A percentile compares a stretch with the other conserved stretches of the same genome.
Evolutionary conservation across 2,888 invertebrate genomes (phyloP).

Genomic region (Thelaira solivaga): DNA sequence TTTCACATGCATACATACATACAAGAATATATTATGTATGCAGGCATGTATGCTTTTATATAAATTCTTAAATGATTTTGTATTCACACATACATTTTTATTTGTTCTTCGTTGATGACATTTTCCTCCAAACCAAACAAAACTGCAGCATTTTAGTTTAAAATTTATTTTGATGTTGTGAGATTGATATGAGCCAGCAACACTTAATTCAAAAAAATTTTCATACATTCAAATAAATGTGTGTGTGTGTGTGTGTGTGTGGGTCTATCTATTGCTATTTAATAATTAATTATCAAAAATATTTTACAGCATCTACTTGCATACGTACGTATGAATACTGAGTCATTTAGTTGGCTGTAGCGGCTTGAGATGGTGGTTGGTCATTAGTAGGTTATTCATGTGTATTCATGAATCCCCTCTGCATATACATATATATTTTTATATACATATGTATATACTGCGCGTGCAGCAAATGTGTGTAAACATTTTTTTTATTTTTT

Average conservation of each 20-base stretch:
- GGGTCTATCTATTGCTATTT: not conserved
- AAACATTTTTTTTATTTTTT: too few species aligned
- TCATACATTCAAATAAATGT: not conserved
- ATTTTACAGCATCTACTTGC: not conserved
- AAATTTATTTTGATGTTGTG: too few species aligned
- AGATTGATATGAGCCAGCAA: too few species aligned
- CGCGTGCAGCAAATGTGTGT: too few species aligned
- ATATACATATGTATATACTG: constrained; percentile 4
- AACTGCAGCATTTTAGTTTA: not conserved
- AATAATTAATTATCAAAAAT: not conserved
- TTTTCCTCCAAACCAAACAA: not conserved
- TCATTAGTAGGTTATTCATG: not conserved
- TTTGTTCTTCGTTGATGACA: not conserved
- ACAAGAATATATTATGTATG: too few species aligned
- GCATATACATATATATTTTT: not conserved
- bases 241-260: not conserved
- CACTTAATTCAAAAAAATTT: too few species aligned
- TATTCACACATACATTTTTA: not conserved
- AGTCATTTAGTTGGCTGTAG: not conserved
- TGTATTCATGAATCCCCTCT: not conserved
- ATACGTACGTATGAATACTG: not conserved
- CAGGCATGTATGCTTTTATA: not conserved
- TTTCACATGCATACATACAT: constrained; percentile 29
- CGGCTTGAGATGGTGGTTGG: not conserved
- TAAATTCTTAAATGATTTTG: not conserved